Conservation (phyloP, 2,113 vertebrate genomes). For the Tragelaphus buxtoni region DNA sequence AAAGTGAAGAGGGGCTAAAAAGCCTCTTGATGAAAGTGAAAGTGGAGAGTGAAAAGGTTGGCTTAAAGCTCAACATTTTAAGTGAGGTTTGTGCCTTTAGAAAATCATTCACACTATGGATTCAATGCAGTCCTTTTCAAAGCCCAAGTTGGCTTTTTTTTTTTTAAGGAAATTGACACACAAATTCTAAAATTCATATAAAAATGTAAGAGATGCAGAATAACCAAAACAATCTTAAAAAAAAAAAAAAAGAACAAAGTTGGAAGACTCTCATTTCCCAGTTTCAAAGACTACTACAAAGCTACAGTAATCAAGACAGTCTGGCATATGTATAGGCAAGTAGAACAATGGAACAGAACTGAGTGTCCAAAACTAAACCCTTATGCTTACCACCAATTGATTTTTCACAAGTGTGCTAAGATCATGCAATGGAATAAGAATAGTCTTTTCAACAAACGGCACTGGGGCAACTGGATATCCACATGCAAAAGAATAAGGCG, state of each 20-base stretch:
- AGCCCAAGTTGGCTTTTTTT: background rate
- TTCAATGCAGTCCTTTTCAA: background rate
- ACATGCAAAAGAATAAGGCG: background rate
- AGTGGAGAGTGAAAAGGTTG: too few species aligned
- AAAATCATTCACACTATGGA: background rate
- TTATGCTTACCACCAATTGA: background rate
- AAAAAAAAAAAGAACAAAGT: background rate
- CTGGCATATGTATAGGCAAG: background rate
- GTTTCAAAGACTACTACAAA: slow-evolving; percentile 38
- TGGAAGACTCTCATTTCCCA: background rate
- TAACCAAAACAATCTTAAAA: background rate
- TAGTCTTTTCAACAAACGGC: background rate
- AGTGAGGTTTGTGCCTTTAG: slow-evolving; percentile 6
- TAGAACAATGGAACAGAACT: background rate
- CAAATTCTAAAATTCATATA: slow-evolving; percentile 17
- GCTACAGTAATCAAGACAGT: background rate
- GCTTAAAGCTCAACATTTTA: too few species aligned
- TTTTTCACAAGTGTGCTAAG: background rate
- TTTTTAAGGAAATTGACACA: background rate
- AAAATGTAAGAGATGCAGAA: background rate
- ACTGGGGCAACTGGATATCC: background rate
- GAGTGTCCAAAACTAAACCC: background rate
- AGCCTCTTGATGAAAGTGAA: too few species aligned
- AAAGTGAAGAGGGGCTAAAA: too few species aligned
- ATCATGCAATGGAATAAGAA: background rate